Evolutionary conservation across 2,888 invertebrate genomes (phyloP).

Genomic region (Orgyia antiqua): DNA sequence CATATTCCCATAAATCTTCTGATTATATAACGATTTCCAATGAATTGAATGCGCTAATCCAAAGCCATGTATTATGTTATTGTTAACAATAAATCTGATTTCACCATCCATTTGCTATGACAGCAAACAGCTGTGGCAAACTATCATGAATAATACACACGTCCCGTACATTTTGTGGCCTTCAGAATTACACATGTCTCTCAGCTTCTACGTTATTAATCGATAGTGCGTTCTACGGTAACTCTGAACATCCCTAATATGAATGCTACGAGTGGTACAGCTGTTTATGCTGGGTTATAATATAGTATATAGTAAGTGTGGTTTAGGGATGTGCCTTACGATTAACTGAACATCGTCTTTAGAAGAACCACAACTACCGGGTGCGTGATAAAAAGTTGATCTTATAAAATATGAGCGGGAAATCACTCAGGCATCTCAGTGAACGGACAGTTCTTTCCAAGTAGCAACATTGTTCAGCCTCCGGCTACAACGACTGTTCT

Average conservation of each 20-base stretch:
- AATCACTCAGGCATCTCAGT: slow-evolving; percentile 25
- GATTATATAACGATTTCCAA: slow-evolving; percentile 36
- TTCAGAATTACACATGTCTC: slow-evolving; percentile 32
- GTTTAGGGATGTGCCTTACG: slow-evolving; percentile 48
- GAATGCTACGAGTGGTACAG: slow-evolving; percentile 28
- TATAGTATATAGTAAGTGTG: slow-evolving; percentile 53
- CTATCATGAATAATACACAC: slow-evolving; percentile 23
- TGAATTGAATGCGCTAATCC: slow-evolving; percentile 26
- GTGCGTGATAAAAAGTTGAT: slow-evolving; percentile 42
- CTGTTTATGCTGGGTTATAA: too few species aligned
- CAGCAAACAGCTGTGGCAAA: slow-evolving; percentile 26
- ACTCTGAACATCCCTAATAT: slow-evolving; percentile 26
- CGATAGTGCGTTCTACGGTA: too few species aligned
- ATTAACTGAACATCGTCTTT: slow-evolving; percentile 40
- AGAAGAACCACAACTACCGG: slow-evolving; percentile 48
- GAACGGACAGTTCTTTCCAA: slow-evolving; percentile 16
- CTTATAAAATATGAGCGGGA: slow-evolving; percentile 42
- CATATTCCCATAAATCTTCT: slow-evolving; percentile 32
- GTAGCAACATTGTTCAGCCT: slow-evolving; percentile 6
- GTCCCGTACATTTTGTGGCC: slow-evolving; percentile 25
- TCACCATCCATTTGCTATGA: slow-evolving; percentile 23
- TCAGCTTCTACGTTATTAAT: slow-evolving; percentile 43
- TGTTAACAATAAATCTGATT: slow-evolving; percentile 22
- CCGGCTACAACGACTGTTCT: slow-evolving; percentile 16
- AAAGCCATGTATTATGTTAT: slow-evolving; percentile 25